These are phyloP conservation scores for Sebastes matsubarae DNA, from an alignment of 2,797 vertebrate species.

Conservation along the genomic window DNA sequence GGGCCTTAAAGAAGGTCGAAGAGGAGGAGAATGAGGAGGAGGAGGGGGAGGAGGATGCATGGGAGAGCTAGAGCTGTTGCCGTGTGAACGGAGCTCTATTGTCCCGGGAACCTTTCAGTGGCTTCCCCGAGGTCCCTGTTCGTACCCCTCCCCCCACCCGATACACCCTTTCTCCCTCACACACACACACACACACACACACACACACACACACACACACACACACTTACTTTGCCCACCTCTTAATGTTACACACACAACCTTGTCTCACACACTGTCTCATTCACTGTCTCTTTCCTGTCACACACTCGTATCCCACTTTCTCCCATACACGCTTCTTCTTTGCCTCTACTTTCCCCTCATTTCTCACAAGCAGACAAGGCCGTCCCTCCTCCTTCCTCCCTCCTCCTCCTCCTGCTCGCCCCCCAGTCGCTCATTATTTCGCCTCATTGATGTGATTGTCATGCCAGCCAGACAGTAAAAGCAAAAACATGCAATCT, in stretches of 20 bases:
- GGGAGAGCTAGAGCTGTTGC: conserved; percentile 83
- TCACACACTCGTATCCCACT: conserved; percentile 38
- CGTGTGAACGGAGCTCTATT: conserved; percentile 86
- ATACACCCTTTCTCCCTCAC: conserved; percentile 37
- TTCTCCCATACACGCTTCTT: conserved; percentile 21
- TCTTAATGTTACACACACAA: conserved; percentile 50
- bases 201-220: conserved; percentile 37
- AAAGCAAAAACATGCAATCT: conserved; percentile 65
- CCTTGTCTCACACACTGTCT: conserved; percentile 21
- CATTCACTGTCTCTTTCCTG: conserved; percentile 35
- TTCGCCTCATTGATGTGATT: conserved; percentile 77
- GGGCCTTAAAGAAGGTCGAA: conserved; percentile 70
- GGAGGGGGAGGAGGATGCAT: conserved; percentile 76
- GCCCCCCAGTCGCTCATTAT: conserved; percentile 66
- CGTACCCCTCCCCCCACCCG: conserved; percentile 68
- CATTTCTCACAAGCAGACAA: conserved; percentile 50
- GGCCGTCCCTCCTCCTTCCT: neutral
- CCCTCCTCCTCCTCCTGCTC: neutral
- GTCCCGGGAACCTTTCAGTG: conserved; percentile 86
- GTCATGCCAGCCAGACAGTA: conserved; percentile 70
- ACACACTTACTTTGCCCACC: conserved; percentile 34
- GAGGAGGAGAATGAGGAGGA: conserved; percentile 43
- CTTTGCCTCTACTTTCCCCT: conserved; percentile 42
- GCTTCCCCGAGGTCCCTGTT: conserved; percentile 82
- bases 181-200: conserved; percentile 24